Base-by-base conservation (phyloP, 2,113 vertebrate genomes). In the Ophiodon elongatus region DNA sequence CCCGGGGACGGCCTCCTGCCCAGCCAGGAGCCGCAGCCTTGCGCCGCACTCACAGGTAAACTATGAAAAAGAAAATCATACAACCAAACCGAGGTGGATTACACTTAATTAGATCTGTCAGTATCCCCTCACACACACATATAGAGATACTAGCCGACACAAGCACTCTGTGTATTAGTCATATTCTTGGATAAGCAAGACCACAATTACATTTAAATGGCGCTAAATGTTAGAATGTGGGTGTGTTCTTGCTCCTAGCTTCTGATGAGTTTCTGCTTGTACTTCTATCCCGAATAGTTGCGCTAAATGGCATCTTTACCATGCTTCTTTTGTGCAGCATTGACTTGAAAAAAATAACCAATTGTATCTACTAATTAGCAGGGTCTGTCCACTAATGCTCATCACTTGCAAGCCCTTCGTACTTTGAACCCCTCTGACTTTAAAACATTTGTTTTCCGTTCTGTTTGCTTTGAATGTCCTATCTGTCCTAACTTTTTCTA, bases 11-110 rank as follows among this genome's bases (percentile, higher is more conserved):
- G 93, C 92, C 95, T 95, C 90, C 94, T 93, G 54, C 93, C 91
- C 85, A 94, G 88, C 84, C 95, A 95, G 95, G 96, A 96, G 93
- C 95, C 94, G 89, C 96, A 94, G 92, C 96, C 92, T 88, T 93
- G 69, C 93, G 94, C 91, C 92, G 85, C 96, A 93, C 94, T 96
- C 91, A 95, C 93, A 95, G 95, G 95, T 95, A 92, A 88, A 57
- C 25, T 9, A 39, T 13, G 15, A 45, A 64, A 39, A 23, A n/a
- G 5, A 37, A 17, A 54, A 72, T 13, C 62, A 35, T 4, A 27
- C 31, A 27, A 37, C 43, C 19, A 47, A 56, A 37, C 19, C 2
- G 15, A 21, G 33, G 17, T 23, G 60, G 5, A 4, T 69, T 33
- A 21, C 8, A 47, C 52, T 64, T 23, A 29, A 1, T 64, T 37